phyloP scores from a whole-genome alignment of 53 echinoderm and acorn worm genomes.

The Hippasteria phrygiana region DNA sequence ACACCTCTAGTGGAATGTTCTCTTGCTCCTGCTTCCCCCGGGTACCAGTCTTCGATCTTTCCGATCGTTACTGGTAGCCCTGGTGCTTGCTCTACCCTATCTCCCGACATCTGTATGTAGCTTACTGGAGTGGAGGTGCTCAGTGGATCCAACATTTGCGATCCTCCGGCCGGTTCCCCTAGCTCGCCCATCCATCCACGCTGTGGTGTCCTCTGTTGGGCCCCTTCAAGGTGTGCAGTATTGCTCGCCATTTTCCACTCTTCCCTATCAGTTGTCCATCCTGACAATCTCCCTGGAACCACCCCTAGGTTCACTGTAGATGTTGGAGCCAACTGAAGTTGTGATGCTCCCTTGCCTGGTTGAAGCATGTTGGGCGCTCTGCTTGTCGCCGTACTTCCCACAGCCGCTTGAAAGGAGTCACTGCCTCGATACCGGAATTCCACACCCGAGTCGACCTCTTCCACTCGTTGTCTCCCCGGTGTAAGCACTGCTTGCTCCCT shows the following conservation, averaged over 20 bases:
- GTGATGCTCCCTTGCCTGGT: background rate
- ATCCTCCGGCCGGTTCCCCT: background rate
- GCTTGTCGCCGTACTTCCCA: background rate
- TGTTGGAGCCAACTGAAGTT: background rate
- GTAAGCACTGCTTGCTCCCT: background rate
- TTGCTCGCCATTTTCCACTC: no score
- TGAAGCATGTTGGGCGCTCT: background rate
- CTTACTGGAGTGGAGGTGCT: background rate
- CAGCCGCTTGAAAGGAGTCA: background rate
- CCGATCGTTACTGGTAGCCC: no score
- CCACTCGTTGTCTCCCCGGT: background rate
- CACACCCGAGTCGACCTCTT: background rate
- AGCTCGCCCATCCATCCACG: constrained; percentile 3
- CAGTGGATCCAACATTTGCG: background rate
- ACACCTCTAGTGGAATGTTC: background rate
- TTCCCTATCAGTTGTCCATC: background rate
- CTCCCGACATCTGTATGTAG: background rate
- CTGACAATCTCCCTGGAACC: background rate
- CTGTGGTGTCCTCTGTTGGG: background rate
- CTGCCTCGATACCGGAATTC: background rate
- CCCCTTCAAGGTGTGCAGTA: no score
- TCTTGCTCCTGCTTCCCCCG: background rate
- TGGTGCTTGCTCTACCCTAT: no score
- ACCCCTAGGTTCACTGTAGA: no score
- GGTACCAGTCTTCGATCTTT: background rate